Percentiles rank a stretch among this genome's conserved stretches.
Evolutionary conservation across 2,888 invertebrate species (phyloP).

Genomic region (Heliconius sara): DNA sequence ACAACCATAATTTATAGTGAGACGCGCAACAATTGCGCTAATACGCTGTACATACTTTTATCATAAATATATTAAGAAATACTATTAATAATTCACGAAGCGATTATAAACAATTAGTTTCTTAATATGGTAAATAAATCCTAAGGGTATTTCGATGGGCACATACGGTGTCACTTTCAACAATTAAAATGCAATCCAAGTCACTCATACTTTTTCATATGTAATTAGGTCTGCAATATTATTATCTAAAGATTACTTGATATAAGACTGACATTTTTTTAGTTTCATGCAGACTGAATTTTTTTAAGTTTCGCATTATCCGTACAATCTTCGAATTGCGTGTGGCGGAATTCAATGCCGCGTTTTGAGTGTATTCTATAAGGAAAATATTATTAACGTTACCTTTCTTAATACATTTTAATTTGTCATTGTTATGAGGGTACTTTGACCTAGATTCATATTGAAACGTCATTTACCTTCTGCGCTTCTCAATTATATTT

Average conservation of each 20-base stretch:
- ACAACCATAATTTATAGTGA: neutral
- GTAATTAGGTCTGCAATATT: neutral
- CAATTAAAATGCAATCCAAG: neutral
- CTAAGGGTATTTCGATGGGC: slow-evolving; percentile 1
- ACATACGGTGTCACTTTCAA: neutral
- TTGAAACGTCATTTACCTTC: neutral
- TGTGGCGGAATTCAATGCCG: too few species aligned
- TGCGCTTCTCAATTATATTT: neutral
- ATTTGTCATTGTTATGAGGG: slow-evolving; percentile 3
- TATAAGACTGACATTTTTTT: too few species aligned
- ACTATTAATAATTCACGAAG: neutral
- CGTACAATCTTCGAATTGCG: neutral
- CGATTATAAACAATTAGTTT: neutral
- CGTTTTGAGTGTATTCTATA: too few species aligned
- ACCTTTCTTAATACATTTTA: neutral
- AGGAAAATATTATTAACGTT: neutral
- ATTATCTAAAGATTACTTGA: neutral
- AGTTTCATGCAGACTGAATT: neutral
- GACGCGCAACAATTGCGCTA: neutral
- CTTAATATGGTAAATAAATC: slow-evolving; percentile 4
- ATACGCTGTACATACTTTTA: neutral
- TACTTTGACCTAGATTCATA: slow-evolving; percentile 5
- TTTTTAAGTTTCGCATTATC: neutral
- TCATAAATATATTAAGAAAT: neutral
- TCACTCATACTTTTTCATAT: neutral